These are phyloP conservation scores for Scaeva pyrastri DNA, from an alignment of 2,888 invertebrate genomes.

Conservation along the genomic window DNA sequence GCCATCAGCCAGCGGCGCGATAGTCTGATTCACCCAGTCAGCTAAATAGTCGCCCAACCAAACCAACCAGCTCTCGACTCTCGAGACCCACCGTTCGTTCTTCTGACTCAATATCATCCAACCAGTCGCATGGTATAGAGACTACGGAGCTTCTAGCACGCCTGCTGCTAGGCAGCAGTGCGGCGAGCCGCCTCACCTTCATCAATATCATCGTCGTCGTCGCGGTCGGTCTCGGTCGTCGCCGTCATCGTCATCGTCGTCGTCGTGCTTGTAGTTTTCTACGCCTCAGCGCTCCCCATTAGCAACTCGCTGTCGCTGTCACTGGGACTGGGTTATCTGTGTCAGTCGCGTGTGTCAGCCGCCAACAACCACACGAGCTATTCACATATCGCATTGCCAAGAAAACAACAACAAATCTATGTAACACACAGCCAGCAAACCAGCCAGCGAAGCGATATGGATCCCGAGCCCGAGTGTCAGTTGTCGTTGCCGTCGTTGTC, in stretches of 20 bases:
- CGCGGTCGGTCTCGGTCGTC: not conserved
- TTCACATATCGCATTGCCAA: constrained; percentile 32
- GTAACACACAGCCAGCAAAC: constrained; percentile 3
- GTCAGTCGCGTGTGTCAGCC: constrained; percentile 66
- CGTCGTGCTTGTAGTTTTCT: constrained; percentile 32
- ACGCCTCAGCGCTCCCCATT: constrained; percentile 16
- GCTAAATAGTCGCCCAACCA: constrained; percentile 42
- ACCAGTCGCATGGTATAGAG: constrained; percentile 34
- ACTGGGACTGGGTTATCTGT: constrained; percentile 55
- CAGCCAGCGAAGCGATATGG: constrained; percentile 37
- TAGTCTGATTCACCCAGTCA: constrained; percentile 63
- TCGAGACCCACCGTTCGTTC: constrained; percentile 53
- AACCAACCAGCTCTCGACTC: constrained; percentile 63
- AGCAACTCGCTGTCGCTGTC: not conserved
- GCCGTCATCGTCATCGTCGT: constrained; percentile 6
- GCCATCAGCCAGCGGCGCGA: no score
- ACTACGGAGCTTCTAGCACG: constrained; percentile 57
- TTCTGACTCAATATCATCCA: constrained; percentile 51
- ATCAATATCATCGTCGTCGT: constrained; percentile 32
- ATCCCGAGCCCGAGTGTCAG: constrained; percentile 65
- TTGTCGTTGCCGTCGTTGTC: no score
- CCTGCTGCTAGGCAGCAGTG: constrained; percentile 38
- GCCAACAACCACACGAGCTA: constrained; percentile 26
- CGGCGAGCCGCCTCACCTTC: constrained; percentile 51
- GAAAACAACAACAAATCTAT: constrained; percentile 35